phyloP scores from a whole-genome alignment of 35 echinoderm and acorn worm genomes.

The Lytechinus variegatus region DNA sequence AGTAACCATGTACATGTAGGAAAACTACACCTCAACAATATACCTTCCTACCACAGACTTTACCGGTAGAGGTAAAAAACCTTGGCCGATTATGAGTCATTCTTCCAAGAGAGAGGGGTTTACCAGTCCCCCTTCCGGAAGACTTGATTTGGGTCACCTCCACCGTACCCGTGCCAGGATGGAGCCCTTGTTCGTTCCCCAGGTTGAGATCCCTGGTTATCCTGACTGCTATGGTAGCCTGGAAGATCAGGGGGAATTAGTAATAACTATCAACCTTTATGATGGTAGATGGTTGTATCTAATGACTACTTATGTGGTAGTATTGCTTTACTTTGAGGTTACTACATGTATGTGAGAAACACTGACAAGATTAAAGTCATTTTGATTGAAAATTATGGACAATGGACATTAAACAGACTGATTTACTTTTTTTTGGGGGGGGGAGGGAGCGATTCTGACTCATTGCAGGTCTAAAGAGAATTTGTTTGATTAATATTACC shows the following conservation, averaged over 20 bases:
- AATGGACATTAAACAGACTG: background rate
- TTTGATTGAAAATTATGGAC: background rate
- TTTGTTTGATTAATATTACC: too few relatives aligned
- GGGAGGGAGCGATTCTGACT: background rate
- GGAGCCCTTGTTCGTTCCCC: background rate
- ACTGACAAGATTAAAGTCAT: background rate
- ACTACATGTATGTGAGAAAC: background rate
- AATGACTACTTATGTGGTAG: background rate
- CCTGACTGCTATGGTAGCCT: background rate
- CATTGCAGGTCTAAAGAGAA: background rate
- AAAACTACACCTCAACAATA: background rate
- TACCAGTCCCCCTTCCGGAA: conserved; percentile 7
- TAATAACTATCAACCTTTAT: background rate
- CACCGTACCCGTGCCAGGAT: background rate
- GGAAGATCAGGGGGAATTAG: background rate
- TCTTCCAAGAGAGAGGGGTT: background rate
- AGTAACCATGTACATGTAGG: background rate
- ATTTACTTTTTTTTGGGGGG: background rate
- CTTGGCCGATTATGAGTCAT: background rate
- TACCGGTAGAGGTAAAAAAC: background rate
- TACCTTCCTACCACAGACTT: background rate
- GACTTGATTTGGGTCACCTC: conserved; percentile 17
- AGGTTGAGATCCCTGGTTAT: background rate
- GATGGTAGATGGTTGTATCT: background rate
- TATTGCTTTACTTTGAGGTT: background rate